Base-by-base conservation (phyloP, 2,888 invertebrate genomes). In the Asteroscopus sphinx region DNA sequence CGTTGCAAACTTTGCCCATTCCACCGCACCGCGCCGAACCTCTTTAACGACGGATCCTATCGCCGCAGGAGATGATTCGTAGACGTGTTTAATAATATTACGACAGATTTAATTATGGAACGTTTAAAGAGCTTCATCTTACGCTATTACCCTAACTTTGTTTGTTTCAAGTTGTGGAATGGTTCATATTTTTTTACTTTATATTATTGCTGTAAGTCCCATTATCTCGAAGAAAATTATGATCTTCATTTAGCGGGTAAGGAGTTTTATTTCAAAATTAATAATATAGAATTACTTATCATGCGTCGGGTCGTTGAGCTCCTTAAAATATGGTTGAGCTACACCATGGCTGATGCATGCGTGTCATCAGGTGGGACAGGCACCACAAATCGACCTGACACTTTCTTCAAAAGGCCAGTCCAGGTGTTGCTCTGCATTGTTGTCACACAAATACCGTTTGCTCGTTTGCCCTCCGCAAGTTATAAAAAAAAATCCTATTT, bases 21-120 rank as follows among this genome's bases (percentile, higher is more conserved):
- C 90, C 88, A 79, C 79, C 85, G 88, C 85, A 86, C 88, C 89
- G 86, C 88, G 83, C 88, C 87, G 87, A 88, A 91, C 92, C 92
- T 93, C 92, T 89, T 90, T 93, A 92, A 93, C 91, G 93, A 91
- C 86, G 90, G 91, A 88, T 91, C 92, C 90, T 87, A 87, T 88
- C 89, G 93, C 93, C 91, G 88, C 88, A 89, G 93, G 94, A 91
- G 91, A 92, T 93, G 92, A 92, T 92, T 91, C 93, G 90, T 91
- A 91, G 92, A 92, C 92, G 92, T 92, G 93, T 93, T 93, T 93
- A 91, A 93, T 93, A 92, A 91, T 92, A 93, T 93, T 92, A 92
- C 90, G 92, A 93, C 93, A 92, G 93, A 93, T 93, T 94, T 93
- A 91, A 94, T 94, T 93, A 93, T 87, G 87, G 86, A 91, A 88